Evolutionary conservation across 2,888 invertebrate species (phyloP).

Genomic region (Hololepta plana): DNA sequence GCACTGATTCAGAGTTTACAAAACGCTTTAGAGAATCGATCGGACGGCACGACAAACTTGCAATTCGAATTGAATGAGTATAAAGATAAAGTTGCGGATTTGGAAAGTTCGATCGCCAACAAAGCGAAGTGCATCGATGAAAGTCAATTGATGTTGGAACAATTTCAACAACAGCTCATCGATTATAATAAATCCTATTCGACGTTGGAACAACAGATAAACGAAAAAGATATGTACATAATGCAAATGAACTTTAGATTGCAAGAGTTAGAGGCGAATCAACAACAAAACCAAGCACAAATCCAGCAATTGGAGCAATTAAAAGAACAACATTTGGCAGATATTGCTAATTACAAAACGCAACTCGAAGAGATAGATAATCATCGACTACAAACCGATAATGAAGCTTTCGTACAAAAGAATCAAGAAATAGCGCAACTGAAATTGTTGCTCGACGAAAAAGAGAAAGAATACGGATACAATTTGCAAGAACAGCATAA

Average conservation of each 20-base stretch:
- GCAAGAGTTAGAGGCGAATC: not conserved
- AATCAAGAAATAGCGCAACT: constrained; percentile 14
- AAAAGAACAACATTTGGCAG: constrained; percentile 2
- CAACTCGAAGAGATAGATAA: constrained; percentile 15
- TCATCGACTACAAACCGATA: constrained; percentile 14
- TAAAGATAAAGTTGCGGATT: not conserved
- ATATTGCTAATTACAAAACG: constrained; percentile 6
- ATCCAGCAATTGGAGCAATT: constrained; percentile 6
- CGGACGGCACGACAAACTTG: no score
- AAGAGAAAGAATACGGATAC: constrained; percentile 13
- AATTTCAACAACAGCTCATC: constrained; percentile 1
- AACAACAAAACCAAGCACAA: constrained; percentile 1
- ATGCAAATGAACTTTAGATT: constrained; percentile 1
- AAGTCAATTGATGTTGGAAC: no score
- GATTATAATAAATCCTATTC: constrained; percentile 3
- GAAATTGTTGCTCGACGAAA: constrained; percentile 12
- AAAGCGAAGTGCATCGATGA: no score
- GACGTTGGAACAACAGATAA: constrained; percentile 4
- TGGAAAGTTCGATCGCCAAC: no score
- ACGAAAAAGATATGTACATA: constrained; percentile 9
- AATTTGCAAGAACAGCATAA: constrained; percentile 11
- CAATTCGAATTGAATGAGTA: no score
- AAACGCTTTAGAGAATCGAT: no score
- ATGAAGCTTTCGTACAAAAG: no score
- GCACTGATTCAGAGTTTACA: no score